These are phyloP conservation scores for Chaetorhynchus papuensis DNA, from an alignment of 2,113 vertebrate genomes.

Conservation along the genomic window DNA sequence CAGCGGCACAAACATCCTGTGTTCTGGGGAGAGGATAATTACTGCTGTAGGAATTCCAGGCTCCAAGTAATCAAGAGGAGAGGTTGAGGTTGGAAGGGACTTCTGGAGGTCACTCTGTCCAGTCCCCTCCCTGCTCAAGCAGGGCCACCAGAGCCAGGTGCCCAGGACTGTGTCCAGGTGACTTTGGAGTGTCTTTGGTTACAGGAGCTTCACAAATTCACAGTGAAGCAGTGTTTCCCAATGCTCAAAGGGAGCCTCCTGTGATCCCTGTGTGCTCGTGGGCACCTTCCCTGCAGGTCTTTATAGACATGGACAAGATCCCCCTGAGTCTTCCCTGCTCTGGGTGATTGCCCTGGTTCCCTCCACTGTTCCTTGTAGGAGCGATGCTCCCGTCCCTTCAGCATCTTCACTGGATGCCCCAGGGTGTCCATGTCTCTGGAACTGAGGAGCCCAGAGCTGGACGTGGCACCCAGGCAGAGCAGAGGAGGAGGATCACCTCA, in stretches of 20 bases:
- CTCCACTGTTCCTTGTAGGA: background rate
- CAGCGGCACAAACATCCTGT: background rate
- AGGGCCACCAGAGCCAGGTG: background rate
- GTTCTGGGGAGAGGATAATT: background rate
- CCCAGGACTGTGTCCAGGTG: background rate
- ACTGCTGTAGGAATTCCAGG: background rate
- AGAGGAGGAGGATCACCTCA: background rate
- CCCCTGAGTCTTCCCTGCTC: background rate
- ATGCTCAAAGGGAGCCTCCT: rapidly evolving
- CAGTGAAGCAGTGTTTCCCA: background rate
- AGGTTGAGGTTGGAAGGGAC: background rate
- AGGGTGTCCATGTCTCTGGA: rapidly evolving
- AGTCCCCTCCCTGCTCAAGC: background rate
- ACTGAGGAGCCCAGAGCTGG: background rate
- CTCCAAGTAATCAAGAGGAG: background rate
- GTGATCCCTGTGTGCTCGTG: rapidly evolving
- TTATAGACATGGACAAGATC: rapidly evolving
- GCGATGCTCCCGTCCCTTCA: background rate
- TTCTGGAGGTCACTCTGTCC: background rate
- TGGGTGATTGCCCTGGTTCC: background rate
- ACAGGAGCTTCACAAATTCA: background rate
- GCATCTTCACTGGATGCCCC: rapidly evolving
- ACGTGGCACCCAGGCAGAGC: background rate
- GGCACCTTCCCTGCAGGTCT: background rate
- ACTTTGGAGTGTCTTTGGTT: background rate